Base-by-base conservation (phyloP, 2,797 vertebrate genomes). In the Lacerta agilis region DNA sequence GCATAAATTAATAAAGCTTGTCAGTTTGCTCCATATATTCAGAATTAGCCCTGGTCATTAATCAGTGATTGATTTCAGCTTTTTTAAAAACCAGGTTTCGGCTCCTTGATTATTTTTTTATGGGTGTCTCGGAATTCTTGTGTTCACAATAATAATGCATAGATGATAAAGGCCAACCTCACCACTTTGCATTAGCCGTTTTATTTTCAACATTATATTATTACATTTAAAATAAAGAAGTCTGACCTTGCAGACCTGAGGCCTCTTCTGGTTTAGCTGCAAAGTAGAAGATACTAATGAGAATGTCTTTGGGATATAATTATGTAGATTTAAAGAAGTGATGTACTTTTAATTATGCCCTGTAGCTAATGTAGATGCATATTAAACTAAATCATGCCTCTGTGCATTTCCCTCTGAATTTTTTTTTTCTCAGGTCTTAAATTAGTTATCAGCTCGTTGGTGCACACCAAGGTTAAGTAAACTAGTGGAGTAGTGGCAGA, bases 331-430 rank as follows among this genome's bases (percentile, higher is more conserved):
- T 95, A 92, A 95, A 93, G 92, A 86, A 93, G 72, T 85, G 89
- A 92, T 94, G 88, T 95, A 90, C 38, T 94, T 96, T 96, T 94
- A 96, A 95, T 97, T 97, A 94, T 94, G 87, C 92, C 93, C 88
- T 89, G 85, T 93, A 94, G 94, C 93, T 94, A 92, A 91, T 88
- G 55, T 89, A 85, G 90, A 91, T 93, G 87, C 89, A 86, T 94
- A 87, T 95, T 96, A 94, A 95, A 85, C 80, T 93, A 90, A 91
- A 18, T 87, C n/a, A 29, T 91, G 82, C 92, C 92, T 95, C 49
- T 91, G 17, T 94, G 61, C 94, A 88, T 94, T 95, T 96, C 78
- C 80, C 85, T 90, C 85, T 92, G 90, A 95, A 96, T 92, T 90
- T 89, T 4, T 92, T 93, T 96, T 94, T 49, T 49, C 82, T 93